Base-by-base conservation (phyloP, 2,888 invertebrate genomes). In the Aphrophora alni region DNA sequence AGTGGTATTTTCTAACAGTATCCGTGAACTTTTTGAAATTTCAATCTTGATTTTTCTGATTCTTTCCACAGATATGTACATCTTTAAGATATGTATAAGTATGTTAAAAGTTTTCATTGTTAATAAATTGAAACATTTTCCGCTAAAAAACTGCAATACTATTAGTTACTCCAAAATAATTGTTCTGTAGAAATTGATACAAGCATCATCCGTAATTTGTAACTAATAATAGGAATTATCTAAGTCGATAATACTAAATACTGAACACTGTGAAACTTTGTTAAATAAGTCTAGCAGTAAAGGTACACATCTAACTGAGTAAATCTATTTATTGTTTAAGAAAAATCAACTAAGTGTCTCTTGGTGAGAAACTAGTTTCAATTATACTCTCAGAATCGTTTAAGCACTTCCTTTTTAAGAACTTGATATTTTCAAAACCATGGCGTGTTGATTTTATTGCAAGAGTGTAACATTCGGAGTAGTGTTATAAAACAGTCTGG, bases 151-250 rank as follows among this genome's bases (percentile, higher is more conserved):
- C 70, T 33, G 77, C 33, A 33, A 70, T 70, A 38, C 70, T 38
- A 77, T 77, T 77, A 24, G 70, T 77, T 33, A 70, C 38, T 12
- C 38, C 71, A 33, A 44, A n/a, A n/a, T n/a, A 77, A 27, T 70
- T 24, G 3, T 70, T 71, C 21, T 38, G 2, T 38, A 14, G 69
- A 27, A 77, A 70, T 14, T 77, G 69, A 27, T 69, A 77, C 3
- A 77, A 25, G 26, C 69, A 8, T 77, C 21, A 4, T 44, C 59
- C 1, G 17, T 5, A 14, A 75, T 75, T 5, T 8, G 10, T 44
- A 14, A 44, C 14, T 44, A 12, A 44, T 44, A 44, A 14, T 44
- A 44, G 3, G 17, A 4, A 8, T 44, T 44, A 44, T 44, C 7
- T 44, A 44, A 17, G 12, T 44, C 44, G 12, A 17, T 44, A 2